Conservation (phyloP, 2,113 vertebrate species). For the Erinaceus europaeus region DNA sequence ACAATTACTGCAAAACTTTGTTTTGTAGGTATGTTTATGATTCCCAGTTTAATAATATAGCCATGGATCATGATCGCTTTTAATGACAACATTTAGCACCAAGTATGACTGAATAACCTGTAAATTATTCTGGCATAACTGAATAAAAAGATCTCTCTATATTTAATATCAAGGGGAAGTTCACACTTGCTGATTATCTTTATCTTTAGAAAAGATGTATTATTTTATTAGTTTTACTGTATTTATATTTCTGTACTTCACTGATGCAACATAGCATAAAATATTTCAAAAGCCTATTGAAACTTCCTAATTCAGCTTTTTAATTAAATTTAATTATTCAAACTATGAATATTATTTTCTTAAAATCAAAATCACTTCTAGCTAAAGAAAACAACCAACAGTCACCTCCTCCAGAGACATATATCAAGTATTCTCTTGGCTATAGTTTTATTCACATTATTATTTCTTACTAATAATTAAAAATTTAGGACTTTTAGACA, state of each 20-base stretch:
- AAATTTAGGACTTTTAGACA: neutral
- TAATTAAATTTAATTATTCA: conserved; percentile 26
- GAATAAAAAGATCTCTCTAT: neutral
- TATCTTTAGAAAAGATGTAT: neutral
- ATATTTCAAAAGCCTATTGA: neutral
- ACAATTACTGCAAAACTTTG: neutral
- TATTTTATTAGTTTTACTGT: neutral
- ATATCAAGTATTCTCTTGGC: neutral
- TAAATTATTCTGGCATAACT: neutral
- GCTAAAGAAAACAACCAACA: neutral
- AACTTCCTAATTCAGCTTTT: neutral
- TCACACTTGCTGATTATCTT: neutral
- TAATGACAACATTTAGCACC: neutral
- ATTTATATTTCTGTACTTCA: neutral
- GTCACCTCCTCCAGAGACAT: neutral
- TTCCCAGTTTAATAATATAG: neutral
- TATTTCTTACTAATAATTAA: neutral
- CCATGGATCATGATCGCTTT: neutral
- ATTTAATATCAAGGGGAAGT: neutral
- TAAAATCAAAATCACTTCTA: conserved; percentile 17
- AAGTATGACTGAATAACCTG: neutral
- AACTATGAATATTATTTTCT: neutral
- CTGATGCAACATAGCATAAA: neutral
- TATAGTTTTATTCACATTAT: neutral
- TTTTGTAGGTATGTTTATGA: neutral